A percentile compares a stretch with the other conserved stretches of the same genome.
phyloP scores from a whole-genome alignment of 2,113 vertebrate genomes.

The Nanorana parkeri region DNA sequence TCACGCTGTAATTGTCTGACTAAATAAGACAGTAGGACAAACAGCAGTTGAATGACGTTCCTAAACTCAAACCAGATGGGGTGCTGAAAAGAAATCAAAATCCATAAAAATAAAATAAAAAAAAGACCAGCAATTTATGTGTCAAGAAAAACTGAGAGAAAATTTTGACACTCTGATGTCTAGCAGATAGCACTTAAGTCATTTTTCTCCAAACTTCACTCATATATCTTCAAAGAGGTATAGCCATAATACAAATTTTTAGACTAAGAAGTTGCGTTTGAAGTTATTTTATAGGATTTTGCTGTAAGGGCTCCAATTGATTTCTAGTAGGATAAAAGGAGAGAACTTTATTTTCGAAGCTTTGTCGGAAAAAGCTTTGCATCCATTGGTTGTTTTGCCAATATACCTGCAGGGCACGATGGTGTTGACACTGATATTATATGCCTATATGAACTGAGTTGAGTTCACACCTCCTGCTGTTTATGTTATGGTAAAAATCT shows the following conservation, averaged over 20 bases:
- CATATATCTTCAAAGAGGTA: conserved; percentile 97
- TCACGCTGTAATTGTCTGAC: conserved; percentile 72
- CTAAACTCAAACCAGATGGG: conserved; percentile 76
- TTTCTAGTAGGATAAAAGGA: conserved; percentile 99
- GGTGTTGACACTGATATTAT: conserved; percentile 93
- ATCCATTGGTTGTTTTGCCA: conserved; percentile 96
- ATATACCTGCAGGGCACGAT: conserved; percentile 90
- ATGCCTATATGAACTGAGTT: conserved; percentile 90
- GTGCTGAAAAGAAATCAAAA: conserved; percentile 84
- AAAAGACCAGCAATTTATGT: conserved; percentile 90
- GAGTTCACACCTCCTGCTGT: conserved; percentile 94
- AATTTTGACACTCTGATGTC: conserved; percentile 95
- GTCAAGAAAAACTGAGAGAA: conserved; percentile 97
- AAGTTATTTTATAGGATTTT: conserved; percentile 99
- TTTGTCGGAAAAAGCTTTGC: conserved; percentile 99
- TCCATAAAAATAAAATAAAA: conserved; percentile 79
- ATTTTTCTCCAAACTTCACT: conserved; percentile 99
- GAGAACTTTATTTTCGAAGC: conserved; percentile 99
- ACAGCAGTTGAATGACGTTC: conserved; percentile 76
- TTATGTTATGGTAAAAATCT: conserved; percentile 97
- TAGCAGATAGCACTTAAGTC: conserved; percentile 99
- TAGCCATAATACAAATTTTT: conserved; percentile 99
- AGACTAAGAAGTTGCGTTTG: conserved; percentile 99
- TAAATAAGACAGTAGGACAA: conserved; percentile 78
- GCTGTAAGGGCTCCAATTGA: conserved; percentile 99